Base-by-base conservation (phyloP, 2,888 invertebrate genomes). In the Ceramica pisi region DNA sequence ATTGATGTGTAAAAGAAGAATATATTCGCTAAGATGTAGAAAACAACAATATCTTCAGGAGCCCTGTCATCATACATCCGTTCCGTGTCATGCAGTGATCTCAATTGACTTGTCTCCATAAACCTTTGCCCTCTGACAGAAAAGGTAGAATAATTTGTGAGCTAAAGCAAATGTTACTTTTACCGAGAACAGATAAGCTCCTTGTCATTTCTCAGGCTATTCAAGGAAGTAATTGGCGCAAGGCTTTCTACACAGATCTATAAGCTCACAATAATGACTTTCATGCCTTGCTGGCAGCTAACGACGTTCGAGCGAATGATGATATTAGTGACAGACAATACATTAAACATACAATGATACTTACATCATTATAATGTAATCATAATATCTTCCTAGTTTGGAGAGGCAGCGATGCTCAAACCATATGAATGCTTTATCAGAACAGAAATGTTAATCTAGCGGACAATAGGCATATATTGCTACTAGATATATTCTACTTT, bases 231-330 rank as follows among this genome's bases (percentile, higher is more conserved):
- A 44, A 51, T 51, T n/a, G n/a, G 12, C 12, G 35, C 9, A 1
- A 44, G 51, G 35, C 26, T 65, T 44, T 57, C 50, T 59, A 31
- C 9, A 10, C 3, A 38, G 8, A 19, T 4, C 31, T n/a, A 3
- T 51, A 67, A 59, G 51, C 31, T 53, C 8, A 50, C 35, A 65
- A 69, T 61, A 53, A 71, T 66, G 59, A 19, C 38, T 14, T 57
- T 67, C 41, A 71, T 59, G 66, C 50, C 38, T 50, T 67, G 19
- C 26, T 63, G 14, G 50, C 59, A 59, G 35, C 4, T 55, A 63
- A 63, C 38, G 26, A 71, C 19, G 31, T 55, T 26, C 48, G n/a
- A 46, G 61, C 26, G 23, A 69, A 57, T 75, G 46, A 76, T 57
- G 44, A n/a, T 46, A 51, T 53, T 61, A 66, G 12, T n/a, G 62